These are phyloP conservation scores for Diplogasteroides magnus DNA, from an alignment of 1,140 invertebrate species.

Conservation along the genomic window DNA sequence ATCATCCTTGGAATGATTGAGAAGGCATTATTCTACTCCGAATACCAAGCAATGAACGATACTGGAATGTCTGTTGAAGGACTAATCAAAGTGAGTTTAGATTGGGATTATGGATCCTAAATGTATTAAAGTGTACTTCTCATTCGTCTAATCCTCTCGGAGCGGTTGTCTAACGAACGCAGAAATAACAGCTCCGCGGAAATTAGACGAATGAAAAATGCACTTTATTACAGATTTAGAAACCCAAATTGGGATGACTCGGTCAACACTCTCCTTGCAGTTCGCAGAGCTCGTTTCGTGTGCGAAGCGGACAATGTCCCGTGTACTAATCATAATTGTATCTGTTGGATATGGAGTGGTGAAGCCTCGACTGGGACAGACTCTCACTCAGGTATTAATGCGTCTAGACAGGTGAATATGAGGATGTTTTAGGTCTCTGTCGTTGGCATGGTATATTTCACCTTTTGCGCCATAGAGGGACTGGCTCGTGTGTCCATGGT, in stretches of 20 bases:
- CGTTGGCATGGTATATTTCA: slow-evolving; percentile 74
- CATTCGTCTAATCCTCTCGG: slow-evolving; percentile 1
- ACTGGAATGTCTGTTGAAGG: slow-evolving; percentile 64
- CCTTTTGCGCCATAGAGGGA: slow-evolving; percentile 74
- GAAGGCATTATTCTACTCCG: slow-evolving; percentile 79
- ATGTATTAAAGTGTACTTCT: slow-evolving; percentile 10
- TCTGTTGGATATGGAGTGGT: slow-evolving; percentile 89
- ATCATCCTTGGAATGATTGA: slow-evolving; percentile 58
- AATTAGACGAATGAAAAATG: not conserved
- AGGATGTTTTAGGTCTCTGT: slow-evolving; percentile 68
- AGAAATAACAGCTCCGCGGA: not conserved
- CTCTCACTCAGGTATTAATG: slow-evolving; percentile 65
- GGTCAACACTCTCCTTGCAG: too few relatives aligned
- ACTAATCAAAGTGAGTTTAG: slow-evolving; percentile 51
- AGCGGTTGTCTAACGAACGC: not conserved
- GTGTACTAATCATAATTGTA: slow-evolving; percentile 87
- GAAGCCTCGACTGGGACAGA: slow-evolving; percentile 80
- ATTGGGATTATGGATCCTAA: slow-evolving; percentile 8
- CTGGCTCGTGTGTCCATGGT: slow-evolving; percentile 69
- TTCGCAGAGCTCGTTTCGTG: slow-evolving; percentile 82
- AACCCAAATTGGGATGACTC: too few relatives aligned
- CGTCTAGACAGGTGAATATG: too few relatives aligned
- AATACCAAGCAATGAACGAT: slow-evolving; percentile 75
- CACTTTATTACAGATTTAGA: too few relatives aligned
- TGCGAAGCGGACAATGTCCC: slow-evolving; percentile 77